Evolutionary conservation across 2,113 vertebrate genomes (phyloP).

Genomic region (Pluvialis apricaria): DNA sequence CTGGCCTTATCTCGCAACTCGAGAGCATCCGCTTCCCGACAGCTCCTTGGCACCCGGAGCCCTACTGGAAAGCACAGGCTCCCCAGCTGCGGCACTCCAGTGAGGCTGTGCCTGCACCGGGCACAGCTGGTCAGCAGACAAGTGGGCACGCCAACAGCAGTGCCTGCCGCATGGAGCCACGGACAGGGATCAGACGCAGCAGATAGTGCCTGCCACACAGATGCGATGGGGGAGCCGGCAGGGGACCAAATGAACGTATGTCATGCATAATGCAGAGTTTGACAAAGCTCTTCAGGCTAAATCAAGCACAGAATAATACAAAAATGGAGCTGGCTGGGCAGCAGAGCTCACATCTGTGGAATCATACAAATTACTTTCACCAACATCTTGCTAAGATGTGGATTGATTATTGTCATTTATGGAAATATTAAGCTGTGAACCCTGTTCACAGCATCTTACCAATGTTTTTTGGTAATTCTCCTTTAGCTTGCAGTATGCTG

Average conservation of each 20-base stretch:
- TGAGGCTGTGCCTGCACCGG: background rate
- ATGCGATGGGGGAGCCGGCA: background rate
- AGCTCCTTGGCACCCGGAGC: background rate
- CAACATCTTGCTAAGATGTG: background rate
- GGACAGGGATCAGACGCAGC: background rate
- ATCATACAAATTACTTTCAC: background rate
- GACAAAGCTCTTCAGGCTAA: background rate
- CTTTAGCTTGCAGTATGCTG: background rate
- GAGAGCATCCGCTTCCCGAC: background rate
- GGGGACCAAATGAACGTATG: background rate
- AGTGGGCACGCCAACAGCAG: background rate
- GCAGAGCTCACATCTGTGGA: background rate
- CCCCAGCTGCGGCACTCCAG: background rate
- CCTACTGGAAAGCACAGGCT: background rate
- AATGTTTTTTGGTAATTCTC: background rate
- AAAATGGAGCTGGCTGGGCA: background rate
- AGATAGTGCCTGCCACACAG: background rate
- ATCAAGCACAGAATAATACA: background rate
- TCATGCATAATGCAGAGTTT: background rate
- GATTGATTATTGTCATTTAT: background rate
- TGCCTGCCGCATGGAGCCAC: rapidly evolving
- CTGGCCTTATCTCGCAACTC: background rate
- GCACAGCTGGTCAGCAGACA: background rate
- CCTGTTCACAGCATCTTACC: background rate
- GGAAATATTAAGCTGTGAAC: background rate